phyloP scores from a whole-genome alignment of 1,140 invertebrate species.

The Scaptomyza graminum region DNA sequence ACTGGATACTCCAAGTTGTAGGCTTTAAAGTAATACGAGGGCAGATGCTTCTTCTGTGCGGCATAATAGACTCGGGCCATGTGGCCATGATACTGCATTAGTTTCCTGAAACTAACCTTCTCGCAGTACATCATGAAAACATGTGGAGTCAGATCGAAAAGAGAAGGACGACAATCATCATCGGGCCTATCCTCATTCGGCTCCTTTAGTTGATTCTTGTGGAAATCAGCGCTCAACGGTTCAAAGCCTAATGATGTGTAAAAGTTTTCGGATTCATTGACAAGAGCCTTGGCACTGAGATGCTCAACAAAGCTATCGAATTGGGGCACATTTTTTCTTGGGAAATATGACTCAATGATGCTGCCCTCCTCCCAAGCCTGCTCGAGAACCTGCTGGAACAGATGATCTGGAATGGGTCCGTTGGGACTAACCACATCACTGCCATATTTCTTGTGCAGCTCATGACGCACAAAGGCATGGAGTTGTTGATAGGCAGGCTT shows the following conservation, averaged over 20 bases:
- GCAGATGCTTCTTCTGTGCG: conserved; percentile 87
- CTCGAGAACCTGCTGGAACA: conserved; percentile 86
- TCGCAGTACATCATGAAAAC: conserved; percentile 79
- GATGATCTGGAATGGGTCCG: conserved; percentile 94
- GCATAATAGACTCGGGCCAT: conserved; percentile 91
- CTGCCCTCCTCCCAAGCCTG: conserved; percentile 78
- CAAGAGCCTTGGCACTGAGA: conserved; percentile 55
- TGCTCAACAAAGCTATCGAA: conserved; percentile 68
- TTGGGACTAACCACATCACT: conserved; percentile 87
- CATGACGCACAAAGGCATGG: conserved; percentile 93
- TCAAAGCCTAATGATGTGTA: conserved; percentile 71
- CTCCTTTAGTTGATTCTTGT: conserved; percentile 67
- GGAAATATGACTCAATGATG: conserved; percentile 70
- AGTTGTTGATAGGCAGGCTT: conserved; percentile 93
- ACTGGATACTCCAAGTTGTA: conserved; percentile 89
- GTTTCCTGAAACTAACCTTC: conserved; percentile 73
- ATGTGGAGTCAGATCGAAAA: conserved; percentile 73
- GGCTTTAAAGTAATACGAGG: conserved; percentile 84
- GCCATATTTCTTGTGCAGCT: conserved; percentile 90
- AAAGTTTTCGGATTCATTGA: conserved; percentile 70
- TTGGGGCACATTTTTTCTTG: conserved; percentile 61
- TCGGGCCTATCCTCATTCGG: conserved; percentile 69
- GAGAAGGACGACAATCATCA: conserved; percentile 70
- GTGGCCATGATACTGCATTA: conserved; percentile 88
- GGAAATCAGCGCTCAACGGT: conserved; percentile 57